A percentile compares a stretch with the other conserved stretches of the same genome.
Conservation (phyloP, 1,140 invertebrate species). For the Diachasma alloeum region DNA sequence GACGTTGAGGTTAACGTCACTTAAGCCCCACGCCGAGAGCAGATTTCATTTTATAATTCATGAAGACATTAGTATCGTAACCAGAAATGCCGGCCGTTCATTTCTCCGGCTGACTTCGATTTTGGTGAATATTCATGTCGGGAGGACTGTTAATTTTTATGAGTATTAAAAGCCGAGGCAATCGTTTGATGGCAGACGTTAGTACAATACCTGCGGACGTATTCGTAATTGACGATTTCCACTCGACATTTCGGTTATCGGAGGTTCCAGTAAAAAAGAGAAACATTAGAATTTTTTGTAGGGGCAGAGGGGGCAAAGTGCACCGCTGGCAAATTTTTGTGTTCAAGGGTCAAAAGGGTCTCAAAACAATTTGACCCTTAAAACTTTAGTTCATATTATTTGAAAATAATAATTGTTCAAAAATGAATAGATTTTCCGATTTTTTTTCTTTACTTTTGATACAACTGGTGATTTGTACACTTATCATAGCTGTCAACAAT, state of each 20-base stretch:
- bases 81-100: not conserved
- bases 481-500: not conserved
- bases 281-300: too few relatives aligned
- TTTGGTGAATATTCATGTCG: not conserved
- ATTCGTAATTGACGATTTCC: too few relatives aligned
- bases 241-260: too few relatives aligned
- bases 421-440: not conserved
- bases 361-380: not conserved
- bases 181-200: not conserved
- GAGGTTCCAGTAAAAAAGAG: too few relatives aligned
- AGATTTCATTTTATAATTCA: not conserved
- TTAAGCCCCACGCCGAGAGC: not conserved
- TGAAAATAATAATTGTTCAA: not conserved
- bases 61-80: not conserved
- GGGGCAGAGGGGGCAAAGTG: too few relatives aligned
- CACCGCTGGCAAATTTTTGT: too few relatives aligned
- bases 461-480: not conserved
- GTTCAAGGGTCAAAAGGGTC: not conserved
- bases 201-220: conserved; percentile 22
- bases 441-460: not conserved
- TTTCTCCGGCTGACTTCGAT: not conserved
- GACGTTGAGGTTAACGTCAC: not conserved
- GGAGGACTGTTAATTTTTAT: not conserved
- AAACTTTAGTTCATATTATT: too few relatives aligned
- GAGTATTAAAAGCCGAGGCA: not conserved